Percentiles rank a stretch among this genome's conserved stretches.
phyloP scores from a whole-genome alignment of 1,140 invertebrate genomes.

The Bombus picipes region DNA sequence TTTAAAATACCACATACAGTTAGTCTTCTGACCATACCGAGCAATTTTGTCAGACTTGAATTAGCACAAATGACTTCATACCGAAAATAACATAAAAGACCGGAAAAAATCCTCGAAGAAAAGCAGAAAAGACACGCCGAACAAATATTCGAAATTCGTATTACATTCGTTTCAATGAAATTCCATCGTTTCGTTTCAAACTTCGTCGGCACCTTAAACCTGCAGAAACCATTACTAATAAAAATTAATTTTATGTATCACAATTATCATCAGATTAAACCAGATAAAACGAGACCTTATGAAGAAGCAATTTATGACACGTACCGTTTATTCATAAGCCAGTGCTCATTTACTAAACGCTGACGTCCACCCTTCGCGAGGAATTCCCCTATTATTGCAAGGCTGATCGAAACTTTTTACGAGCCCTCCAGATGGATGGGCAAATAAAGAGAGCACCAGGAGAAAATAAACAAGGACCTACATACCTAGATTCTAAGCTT shows the following conservation, averaged over 20 bases:
- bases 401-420: slow-evolving; percentile 19
- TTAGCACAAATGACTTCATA: too few relatives aligned
- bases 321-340: neutral
- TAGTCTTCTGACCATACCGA: too few relatives aligned
- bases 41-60: too few relatives aligned
- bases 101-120: too few relatives aligned
- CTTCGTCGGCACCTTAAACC: neutral
- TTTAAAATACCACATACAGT: too few relatives aligned
- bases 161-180: neutral
- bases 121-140: neutral
- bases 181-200: neutral
- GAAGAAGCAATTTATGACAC: neutral
- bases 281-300: neutral
- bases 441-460: slow-evolving; percentile 28
- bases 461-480: slow-evolving; percentile 48
- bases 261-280: neutral
- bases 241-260: neutral
- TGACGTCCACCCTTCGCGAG: neutral
- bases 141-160: too few relatives aligned
- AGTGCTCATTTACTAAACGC: neutral
- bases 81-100: too few relatives aligned
- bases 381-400: slow-evolving; percentile 7
- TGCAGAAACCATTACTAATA: neutral
- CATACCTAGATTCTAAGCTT: slow-evolving; percentile 52
- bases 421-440: slow-evolving; percentile 5